Evolutionary conservation across 2,113 vertebrate genomes (phyloP).

Genomic region (Haliaeetus leucogaster): DNA sequence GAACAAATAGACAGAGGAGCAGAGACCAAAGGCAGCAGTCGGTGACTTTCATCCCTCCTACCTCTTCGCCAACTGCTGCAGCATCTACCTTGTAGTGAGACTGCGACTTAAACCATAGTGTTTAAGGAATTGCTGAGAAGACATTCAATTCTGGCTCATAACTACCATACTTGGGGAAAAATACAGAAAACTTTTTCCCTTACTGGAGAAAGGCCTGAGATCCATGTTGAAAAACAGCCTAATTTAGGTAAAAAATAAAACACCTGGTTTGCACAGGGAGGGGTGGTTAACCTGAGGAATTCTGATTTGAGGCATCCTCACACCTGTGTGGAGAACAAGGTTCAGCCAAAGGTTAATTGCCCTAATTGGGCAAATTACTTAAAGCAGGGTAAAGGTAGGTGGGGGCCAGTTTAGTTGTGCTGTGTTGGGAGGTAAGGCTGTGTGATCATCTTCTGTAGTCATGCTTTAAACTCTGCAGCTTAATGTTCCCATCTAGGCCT

Average conservation of each 20-base stretch:
- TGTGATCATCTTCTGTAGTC: accelerated
- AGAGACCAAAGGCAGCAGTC: neutral
- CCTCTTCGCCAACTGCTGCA: neutral
- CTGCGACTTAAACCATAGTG: neutral
- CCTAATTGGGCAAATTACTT: neutral
- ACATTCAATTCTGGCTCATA: neutral
- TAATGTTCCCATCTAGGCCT: accelerated
- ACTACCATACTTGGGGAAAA: neutral
- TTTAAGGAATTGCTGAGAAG: neutral
- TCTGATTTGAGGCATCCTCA: neutral
- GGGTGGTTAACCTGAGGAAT: neutral
- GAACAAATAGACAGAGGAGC: neutral
- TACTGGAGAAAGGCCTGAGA: neutral
- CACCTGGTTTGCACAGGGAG: neutral
- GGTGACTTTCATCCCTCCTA: neutral
- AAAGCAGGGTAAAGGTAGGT: accelerated
- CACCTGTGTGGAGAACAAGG: neutral
- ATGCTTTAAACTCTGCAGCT: neutral
- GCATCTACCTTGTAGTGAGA: neutral
- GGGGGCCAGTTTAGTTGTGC: accelerated
- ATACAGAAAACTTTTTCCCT: neutral
- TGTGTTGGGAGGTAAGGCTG: neutral
- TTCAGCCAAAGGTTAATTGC: neutral
- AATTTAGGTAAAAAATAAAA: neutral
- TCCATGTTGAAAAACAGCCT: neutral